Percentiles rank a stretch among this genome's conserved stretches.
phyloP scores from a whole-genome alignment of 2,797 vertebrate species.

The Avahi laniger region DNA sequence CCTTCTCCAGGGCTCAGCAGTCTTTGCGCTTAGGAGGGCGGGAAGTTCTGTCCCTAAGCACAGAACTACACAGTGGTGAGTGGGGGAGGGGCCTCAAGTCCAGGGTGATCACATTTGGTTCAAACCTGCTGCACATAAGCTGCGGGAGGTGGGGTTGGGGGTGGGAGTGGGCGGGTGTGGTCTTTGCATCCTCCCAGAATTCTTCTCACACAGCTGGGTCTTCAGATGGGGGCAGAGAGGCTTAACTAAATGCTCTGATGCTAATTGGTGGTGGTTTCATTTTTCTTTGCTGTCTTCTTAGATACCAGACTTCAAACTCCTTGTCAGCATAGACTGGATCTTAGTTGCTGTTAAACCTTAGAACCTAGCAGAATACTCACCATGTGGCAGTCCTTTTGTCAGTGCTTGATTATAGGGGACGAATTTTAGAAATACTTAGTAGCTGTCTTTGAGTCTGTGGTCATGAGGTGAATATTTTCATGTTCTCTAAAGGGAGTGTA shows the following conservation, averaged over 20 bases:
- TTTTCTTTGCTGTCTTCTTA: not conserved
- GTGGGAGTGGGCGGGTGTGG: fast-evolving
- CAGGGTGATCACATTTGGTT: not conserved
- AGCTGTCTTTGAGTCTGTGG: conserved; percentile 2
- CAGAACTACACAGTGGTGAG: no score
- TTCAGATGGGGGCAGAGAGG: not conserved
- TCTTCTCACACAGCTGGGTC: not conserved
- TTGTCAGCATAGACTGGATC: not conserved
- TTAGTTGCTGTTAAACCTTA: not conserved
- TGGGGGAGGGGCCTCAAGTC: not conserved
- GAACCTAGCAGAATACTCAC: not conserved
- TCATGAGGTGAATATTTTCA: conserved; percentile 1
- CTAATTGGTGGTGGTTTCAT: not conserved
- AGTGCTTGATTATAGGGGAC: not conserved
- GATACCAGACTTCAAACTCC: not conserved
- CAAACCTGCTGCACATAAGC: not conserved
- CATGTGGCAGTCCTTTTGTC: not conserved
- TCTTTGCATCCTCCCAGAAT: not conserved
- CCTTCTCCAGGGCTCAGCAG: not conserved
- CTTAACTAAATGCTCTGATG: not conserved
- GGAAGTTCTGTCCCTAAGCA: no score
- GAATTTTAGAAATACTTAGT: not conserved
- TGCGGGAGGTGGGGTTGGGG: not conserved
- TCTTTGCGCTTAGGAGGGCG: not conserved
- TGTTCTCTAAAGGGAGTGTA: not conserved